Base-by-base conservation (phyloP, 92 coral and sea anemone genomes). In the Umimayanthus kanabou region DNA sequence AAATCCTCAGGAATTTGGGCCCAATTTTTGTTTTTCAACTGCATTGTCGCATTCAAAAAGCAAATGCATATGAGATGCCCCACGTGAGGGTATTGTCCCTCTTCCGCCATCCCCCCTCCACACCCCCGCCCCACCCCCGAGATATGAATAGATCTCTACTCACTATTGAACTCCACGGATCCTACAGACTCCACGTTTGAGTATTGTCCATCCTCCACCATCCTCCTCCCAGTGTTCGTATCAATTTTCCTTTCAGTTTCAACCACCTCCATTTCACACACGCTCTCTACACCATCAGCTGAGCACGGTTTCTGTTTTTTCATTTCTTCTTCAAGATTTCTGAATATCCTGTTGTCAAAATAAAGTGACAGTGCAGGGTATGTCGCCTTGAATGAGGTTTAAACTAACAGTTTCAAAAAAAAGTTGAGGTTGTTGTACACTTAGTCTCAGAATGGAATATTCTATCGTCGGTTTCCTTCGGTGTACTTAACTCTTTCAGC, bases 271-370 rank as follows among this genome's bases (percentile, higher is more conserved):
- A 8, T 25, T 14, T 58, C 73, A 6, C 76, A 15, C 23, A 42
- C 39, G 8, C 33, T 57, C 15, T 28, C 43, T 70, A 22, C 82
- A 77, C 14, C 77, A 0, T n/a, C 53, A 43, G 58, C 30, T 64
- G 43, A 2, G 26, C 74, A 18, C 29, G 33, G 30, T 70, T 45
- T 70, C 37, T 29, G 75, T 40, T 70, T 80, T 15, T 55, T 28
- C 72, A 58, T 53, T 28, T 69, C 64, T 18, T 88, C 73, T 75
- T 91, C 88, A 45, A 91, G 89, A 76, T 73, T 53, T 57, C 84
- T 72, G 88, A 91, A 91, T 26, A 88, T 89, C 80, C 93, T 91
- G 80, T 23, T 80, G 43, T 76, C 6, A 2, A 53, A 50, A 82
- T 5, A 88, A 23, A 40, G 39, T 61, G 8, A 13, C 9, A 29